Percentiles rank a stretch among this genome's conserved stretches.
phyloP scores from a whole-genome alignment of 53 echinoderm and acorn worm genomes.

The Arbacia lixula region DNA sequence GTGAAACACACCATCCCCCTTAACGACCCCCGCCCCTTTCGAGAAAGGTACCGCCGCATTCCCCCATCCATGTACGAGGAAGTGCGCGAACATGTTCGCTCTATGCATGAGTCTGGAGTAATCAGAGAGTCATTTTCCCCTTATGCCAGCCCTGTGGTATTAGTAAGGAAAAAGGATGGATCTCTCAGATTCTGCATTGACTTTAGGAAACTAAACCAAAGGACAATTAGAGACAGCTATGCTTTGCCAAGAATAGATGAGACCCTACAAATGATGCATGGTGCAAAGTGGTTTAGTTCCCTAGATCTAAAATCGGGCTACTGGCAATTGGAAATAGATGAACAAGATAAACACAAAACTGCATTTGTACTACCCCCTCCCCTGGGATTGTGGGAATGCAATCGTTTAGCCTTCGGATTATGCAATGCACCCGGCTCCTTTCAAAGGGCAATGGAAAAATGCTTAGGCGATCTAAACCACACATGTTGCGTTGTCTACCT shows the following conservation, averaged over 20 bases:
- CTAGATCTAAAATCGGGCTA: constrained; percentile 59
- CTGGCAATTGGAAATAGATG: constrained; percentile 58
- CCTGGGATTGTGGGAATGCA: constrained; percentile 57
- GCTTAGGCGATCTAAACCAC: constrained; percentile 55
- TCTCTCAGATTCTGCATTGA: constrained; percentile 56
- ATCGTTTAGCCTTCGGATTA: constrained; percentile 60
- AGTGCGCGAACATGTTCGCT: constrained; percentile 41
- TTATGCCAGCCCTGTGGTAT: constrained; percentile 59
- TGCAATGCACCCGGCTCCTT: constrained; percentile 63
- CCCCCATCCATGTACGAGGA: constrained; percentile 58
- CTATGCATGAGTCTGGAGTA: constrained; percentile 36
- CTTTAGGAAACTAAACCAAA: constrained; percentile 46
- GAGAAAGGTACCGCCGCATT: constrained; percentile 51
- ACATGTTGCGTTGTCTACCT: constrained; percentile 53
- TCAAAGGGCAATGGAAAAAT: constrained; percentile 55
- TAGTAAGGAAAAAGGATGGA: constrained; percentile 65
- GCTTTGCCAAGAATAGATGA: constrained; percentile 67
- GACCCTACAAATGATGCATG: constrained; percentile 48
- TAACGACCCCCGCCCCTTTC: constrained; percentile 45
- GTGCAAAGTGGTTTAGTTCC: constrained; percentile 60
- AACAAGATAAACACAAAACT: constrained; percentile 56
- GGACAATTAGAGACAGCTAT: constrained; percentile 48
- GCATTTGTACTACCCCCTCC: constrained; percentile 57
- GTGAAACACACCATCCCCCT: constrained; percentile 55
- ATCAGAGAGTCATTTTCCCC: constrained; percentile 60